Percentiles rank a stretch among this genome's conserved stretches.
Conservation (phyloP, 2,888 invertebrate genomes). For the Scotopteryx bipunctaria region DNA sequence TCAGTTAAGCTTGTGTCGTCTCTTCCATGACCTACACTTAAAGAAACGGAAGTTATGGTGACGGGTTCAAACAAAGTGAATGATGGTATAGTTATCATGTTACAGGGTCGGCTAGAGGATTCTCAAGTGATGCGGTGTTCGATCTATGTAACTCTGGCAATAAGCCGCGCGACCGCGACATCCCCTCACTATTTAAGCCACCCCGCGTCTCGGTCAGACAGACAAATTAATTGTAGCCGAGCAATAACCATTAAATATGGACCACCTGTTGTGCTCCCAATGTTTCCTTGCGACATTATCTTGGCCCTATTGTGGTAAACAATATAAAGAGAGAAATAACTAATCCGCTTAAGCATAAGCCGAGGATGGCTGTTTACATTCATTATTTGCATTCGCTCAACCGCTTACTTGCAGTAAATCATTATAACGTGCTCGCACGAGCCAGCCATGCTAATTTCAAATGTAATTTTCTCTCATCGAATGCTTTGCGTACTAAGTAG, state of each 20-base stretch:
- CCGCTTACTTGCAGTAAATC: constrained; percentile 18
- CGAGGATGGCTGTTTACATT: constrained; percentile 19
- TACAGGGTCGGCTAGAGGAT: background rate
- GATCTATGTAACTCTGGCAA: constrained; percentile 2
- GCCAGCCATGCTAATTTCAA: background rate
- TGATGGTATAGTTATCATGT: background rate
- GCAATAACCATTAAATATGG: constrained; percentile 67
- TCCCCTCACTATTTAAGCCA: constrained; percentile 44
- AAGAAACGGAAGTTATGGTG: background rate
- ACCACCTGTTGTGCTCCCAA: constrained; percentile 61
- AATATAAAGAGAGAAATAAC: constrained; percentile 21
- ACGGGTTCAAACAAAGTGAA: background rate
- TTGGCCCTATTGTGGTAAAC: constrained; percentile 26
- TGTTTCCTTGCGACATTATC: constrained; percentile 33
- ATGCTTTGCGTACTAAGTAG: constrained; percentile 13
- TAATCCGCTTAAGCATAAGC: constrained; percentile 28
- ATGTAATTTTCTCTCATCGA: constrained; percentile 7
- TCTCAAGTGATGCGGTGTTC: background rate
- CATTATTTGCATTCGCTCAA: constrained; percentile 16
- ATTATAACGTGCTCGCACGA: background rate
- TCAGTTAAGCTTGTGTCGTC: background rate
- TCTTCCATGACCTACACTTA: too few species aligned
- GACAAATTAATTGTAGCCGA: constrained; percentile 68
- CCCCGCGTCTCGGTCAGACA: constrained; percentile 47
- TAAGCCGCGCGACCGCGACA: constrained; percentile 17